phyloP scores from a whole-genome alignment of 2,797 vertebrate genomes.

The Peromyscus attwateri region DNA sequence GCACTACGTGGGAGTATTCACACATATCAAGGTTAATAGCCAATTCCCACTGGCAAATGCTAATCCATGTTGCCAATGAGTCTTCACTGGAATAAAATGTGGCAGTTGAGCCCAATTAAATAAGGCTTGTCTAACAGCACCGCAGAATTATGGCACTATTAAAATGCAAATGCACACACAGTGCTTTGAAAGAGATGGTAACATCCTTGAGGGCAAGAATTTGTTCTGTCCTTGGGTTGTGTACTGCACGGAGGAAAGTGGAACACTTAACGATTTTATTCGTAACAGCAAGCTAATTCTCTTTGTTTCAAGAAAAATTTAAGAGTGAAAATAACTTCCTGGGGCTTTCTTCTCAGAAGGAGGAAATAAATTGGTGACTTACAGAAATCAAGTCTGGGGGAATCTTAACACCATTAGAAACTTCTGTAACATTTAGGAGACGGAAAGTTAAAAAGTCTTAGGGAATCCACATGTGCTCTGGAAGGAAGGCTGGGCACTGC shows the following conservation, averaged over 20 bases:
- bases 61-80: slow-evolving; percentile 63
- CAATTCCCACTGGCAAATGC: slow-evolving; percentile 66
- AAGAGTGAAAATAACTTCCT: slow-evolving; percentile 72
- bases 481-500: not conserved
- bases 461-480: not conserved
- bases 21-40: slow-evolving; percentile 78
- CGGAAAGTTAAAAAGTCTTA: not conserved
- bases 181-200: slow-evolving; percentile 71
- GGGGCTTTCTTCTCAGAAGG: slow-evolving; percentile 67
- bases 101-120: slow-evolving; percentile 70
- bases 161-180: slow-evolving; percentile 76
- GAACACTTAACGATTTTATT: slow-evolving; percentile 70
- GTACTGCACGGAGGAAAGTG: slow-evolving; percentile 2
- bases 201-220: slow-evolving; percentile 82
- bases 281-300: slow-evolving; percentile 71
- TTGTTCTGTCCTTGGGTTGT: slow-evolving; percentile 71
- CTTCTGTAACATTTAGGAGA: slow-evolving; percentile 36
- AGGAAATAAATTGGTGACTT: slow-evolving; percentile 74
- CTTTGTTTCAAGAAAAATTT: slow-evolving; percentile 73
- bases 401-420: slow-evolving; percentile 62
- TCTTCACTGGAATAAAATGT: slow-evolving; percentile 77
- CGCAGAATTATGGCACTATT: slow-evolving; percentile 73
- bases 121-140: slow-evolving; percentile 61
- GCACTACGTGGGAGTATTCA: not conserved
- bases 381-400: slow-evolving; percentile 64